A percentile compares a stretch with the other conserved stretches of the same genome.
Evolutionary conservation across 2,113 vertebrate species (phyloP).

Genomic region (Nothobranchius kuhntae): DNA sequence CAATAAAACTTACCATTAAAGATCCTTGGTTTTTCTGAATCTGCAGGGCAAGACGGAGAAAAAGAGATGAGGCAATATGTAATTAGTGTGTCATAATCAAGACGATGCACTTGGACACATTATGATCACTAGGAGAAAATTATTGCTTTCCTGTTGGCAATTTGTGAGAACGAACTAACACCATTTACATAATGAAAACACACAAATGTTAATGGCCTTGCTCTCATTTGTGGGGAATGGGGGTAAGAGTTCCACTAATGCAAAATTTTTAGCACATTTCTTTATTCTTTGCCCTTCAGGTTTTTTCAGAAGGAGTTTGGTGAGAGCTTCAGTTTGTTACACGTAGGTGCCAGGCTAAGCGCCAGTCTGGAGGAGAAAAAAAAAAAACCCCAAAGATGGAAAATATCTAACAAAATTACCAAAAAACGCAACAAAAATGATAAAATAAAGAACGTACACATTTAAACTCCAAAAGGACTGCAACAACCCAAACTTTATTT

Average conservation of each 20-base stretch:
- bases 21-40: conserved; percentile 99
- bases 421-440: neutral
- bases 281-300: conserved; percentile 91
- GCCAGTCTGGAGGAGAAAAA: no score
- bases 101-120: conserved; percentile 99
- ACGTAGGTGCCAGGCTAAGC: conserved; percentile 15
- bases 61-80: conserved; percentile 89
- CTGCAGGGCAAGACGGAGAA: conserved; percentile 79
- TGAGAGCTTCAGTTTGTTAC: conserved; percentile 11
- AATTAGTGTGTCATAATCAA: conserved; percentile 99
- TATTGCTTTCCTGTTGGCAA: conserved; percentile 99
- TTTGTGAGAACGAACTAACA: conserved; percentile 99
- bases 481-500: neutral
- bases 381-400: no score
- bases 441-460: neutral
- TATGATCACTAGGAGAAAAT: conserved; percentile 99
- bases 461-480: neutral
- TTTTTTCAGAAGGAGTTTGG: conserved; percentile 75
- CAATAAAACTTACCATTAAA: conserved; percentile 98
- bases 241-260: conserved; percentile 95
- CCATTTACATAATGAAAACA: conserved; percentile 99
- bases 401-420: neutral
- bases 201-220: conserved; percentile 99
- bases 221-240: conserved; percentile 93
- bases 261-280: conserved; percentile 85